Base-by-base conservation (phyloP, 2,888 invertebrate species). In the Ectropis crepuscularia region DNA sequence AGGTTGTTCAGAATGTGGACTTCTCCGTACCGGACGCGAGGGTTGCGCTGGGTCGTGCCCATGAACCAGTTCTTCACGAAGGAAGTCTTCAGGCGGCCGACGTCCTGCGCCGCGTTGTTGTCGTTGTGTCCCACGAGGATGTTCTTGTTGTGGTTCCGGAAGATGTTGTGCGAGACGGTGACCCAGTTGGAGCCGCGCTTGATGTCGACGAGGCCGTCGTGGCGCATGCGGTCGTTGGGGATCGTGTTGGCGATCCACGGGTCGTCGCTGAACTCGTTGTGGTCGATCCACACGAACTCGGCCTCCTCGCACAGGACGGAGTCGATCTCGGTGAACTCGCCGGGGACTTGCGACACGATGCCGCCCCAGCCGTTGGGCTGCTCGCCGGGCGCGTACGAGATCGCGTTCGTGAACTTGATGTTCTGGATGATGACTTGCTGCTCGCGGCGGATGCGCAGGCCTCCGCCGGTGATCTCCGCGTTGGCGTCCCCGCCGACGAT, bases 1-100 rank as follows among this genome's bases (percentile, higher is more conserved):
- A 71, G 38, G 63, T 71, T 71, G 62, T 71, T 71, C 7, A 69
- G 9, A 0, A 71, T 9, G 54, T 71, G 71, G 5, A 71, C 68
- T 11, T 66, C 63, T 9, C 61, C 69, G 49, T 5, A 69, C 2
- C 71, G 48, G 4, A 71, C 66, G 10, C 65, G 53, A 5, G 71
- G 71, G 62, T 69, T 71, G 6, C 71, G 67, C 57, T 69, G 69
- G 6, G 0, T 46, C 6, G 62, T 61, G 9, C 69, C 71, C 53
- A 16, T 55, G 57, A 68, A 71, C 69, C 69, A 69, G 62, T 71
- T 71, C 16, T 36, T 28, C 2, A 28, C 9, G 10, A 65, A 41
- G 4, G 65, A 47, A 6, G 50, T 53, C 61, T 61, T 71, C 47
- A 71, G 63, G 37, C 39, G 60, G 10, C 63, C 62, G 7, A 10